A percentile compares a stretch with the other conserved stretches of the same genome.
Conservation (phyloP, 2,797 vertebrate species). For the Austrolebias charrua region DNA sequence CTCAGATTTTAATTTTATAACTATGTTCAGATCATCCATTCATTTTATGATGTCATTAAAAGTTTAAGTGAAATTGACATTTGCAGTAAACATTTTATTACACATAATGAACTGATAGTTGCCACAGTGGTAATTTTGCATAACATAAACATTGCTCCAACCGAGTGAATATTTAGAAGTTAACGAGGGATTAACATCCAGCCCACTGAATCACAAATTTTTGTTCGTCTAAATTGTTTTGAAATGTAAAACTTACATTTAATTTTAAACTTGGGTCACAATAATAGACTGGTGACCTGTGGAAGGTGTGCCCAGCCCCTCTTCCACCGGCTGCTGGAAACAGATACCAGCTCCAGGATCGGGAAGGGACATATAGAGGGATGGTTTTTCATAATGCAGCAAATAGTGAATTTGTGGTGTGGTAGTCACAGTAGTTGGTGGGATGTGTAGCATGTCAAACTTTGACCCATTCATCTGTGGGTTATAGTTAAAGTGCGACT, state of each 20-base stretch:
- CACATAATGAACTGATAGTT: too few relatives aligned
- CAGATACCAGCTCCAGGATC: too few relatives aligned
- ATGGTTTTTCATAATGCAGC: not conserved
- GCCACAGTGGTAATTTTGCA: too few relatives aligned
- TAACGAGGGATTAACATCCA: not conserved
- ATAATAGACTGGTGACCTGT: too few relatives aligned
- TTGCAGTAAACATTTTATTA: not conserved
- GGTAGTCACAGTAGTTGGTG: not conserved
- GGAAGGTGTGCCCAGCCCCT: too few relatives aligned
- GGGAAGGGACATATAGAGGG: too few relatives aligned
- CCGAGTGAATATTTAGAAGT: not conserved
- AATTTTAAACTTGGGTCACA: not conserved
- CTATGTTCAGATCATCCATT: slow-evolving; percentile 3
- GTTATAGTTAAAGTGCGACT: too few relatives aligned
- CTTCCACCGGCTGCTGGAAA: too few relatives aligned
- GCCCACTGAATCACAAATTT: too few relatives aligned
- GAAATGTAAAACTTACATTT: not conserved
- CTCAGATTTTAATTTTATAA: slow-evolving; percentile 24
- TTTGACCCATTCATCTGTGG: not conserved
- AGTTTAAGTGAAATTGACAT: not conserved
- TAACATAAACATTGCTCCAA: slow-evolving; percentile 1
- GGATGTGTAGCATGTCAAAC: not conserved
- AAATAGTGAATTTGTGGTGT: not conserved
- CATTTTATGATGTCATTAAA: too few relatives aligned
- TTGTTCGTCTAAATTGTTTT: not conserved